These are phyloP conservation scores for Watsonalla cultraria DNA, from an alignment of 2,888 invertebrate genomes.

Conservation along the genomic window DNA sequence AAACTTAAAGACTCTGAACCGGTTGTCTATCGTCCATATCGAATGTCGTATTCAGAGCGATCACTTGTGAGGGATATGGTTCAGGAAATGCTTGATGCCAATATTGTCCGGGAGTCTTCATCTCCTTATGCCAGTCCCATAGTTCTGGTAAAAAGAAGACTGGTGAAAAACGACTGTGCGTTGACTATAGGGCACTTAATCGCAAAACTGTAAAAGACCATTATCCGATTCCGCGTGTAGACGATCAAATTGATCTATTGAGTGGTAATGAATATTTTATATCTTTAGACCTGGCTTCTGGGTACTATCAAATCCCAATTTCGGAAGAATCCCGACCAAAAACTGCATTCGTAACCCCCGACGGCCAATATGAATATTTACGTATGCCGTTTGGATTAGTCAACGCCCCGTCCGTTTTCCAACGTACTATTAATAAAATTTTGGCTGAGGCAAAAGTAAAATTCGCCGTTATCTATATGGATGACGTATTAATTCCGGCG, in stretches of 20 bases:
- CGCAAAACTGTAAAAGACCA: constrained; percentile 13
- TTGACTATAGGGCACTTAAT: constrained; percentile 21
- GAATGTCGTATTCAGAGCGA: constrained; percentile 10
- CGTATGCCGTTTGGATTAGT: constrained; percentile 24
- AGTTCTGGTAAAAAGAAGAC: constrained; percentile 23
- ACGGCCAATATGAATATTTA: constrained; percentile 20
- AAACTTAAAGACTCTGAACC: constrained; percentile 6
- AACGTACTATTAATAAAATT: constrained; percentile 22
- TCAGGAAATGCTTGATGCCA: constrained; percentile 17
- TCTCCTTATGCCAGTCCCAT: constrained; percentile 23
- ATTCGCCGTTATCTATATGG: constrained; percentile 15
- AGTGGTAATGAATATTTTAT: constrained; percentile 15
- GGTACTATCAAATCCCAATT: constrained; percentile 28
- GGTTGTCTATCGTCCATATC: constrained; percentile 12
- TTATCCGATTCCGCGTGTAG: constrained; percentile 18
- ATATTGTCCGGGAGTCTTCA: constrained; percentile 15
- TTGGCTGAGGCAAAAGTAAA: constrained; percentile 7
- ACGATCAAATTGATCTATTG: constrained; percentile 20
- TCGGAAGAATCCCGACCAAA: constrained; percentile 13
- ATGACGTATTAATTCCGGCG: constrained; percentile 22
- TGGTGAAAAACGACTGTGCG: constrained; percentile 18
- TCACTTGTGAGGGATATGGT: constrained; percentile 12
- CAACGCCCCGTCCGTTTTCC: constrained; percentile 24
- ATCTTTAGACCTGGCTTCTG: constrained; percentile 16
- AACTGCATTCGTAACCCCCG: constrained; percentile 25